These are phyloP conservation scores for Denticeps clupeoides DNA, from an alignment of 2,797 vertebrate species.

Conservation along the genomic window DNA sequence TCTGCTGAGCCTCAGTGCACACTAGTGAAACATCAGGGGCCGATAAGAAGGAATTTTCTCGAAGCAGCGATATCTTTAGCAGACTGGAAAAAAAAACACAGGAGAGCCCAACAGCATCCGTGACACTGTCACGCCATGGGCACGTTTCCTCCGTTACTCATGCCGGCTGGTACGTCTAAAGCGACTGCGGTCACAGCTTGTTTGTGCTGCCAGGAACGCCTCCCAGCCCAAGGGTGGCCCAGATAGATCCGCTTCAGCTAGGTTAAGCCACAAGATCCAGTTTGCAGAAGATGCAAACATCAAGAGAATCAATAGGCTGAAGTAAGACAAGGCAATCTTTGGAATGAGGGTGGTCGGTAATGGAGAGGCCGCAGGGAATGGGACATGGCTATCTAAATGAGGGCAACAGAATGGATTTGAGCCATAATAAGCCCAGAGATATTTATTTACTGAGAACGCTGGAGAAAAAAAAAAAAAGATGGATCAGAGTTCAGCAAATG, in stretches of 20 bases:
- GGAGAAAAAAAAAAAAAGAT: constrained; percentile 6
- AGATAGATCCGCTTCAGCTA: neutral
- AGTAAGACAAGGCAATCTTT: too few species aligned
- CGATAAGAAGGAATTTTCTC: constrained; percentile 14
- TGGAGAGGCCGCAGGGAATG: neutral
- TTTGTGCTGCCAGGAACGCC: too few species aligned
- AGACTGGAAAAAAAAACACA: constrained; percentile 16
- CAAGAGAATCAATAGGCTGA: too few species aligned
- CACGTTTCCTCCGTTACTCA: too few species aligned
- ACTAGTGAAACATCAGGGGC: constrained; percentile 8
- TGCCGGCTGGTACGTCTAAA: too few species aligned
- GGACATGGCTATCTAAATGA: constrained; percentile 22
- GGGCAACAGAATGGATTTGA: constrained; percentile 22
- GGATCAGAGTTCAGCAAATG: constrained; percentile 27
- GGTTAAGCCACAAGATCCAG: too few species aligned
- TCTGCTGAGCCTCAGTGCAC: constrained; percentile 13
- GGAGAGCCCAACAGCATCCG: constrained; percentile 12
- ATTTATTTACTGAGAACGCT: constrained; percentile 26
- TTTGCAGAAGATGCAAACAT: too few species aligned
- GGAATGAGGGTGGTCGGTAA: too few species aligned
- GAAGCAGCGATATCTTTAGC: constrained; percentile 20
- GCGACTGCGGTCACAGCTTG: too few species aligned
- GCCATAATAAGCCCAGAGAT: constrained; percentile 24
- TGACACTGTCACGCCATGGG: too few species aligned
- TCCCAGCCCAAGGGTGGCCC: constrained; percentile 3